Percentiles rank a stretch among this genome's conserved stretches.
phyloP scores from a whole-genome alignment of 2,113 vertebrate genomes.

The Ploceus nigricollis region DNA sequence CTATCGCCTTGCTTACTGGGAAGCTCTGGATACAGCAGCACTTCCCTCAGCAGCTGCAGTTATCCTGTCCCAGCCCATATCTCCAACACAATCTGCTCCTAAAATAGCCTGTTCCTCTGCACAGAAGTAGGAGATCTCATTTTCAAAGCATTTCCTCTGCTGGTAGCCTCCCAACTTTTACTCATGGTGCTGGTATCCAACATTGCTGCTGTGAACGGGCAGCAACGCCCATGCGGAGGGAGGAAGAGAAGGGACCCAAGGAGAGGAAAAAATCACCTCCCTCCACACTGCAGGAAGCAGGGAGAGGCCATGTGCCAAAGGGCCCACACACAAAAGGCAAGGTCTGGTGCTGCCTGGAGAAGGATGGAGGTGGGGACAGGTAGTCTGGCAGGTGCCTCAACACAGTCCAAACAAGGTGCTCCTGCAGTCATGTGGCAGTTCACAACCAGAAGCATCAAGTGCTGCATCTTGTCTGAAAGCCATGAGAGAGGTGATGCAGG shows the following conservation, averaged over 20 bases:
- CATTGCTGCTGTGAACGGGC: fast-evolving
- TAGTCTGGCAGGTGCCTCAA: neutral
- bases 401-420: neutral
- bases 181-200: conserved; percentile 5
- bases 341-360: neutral
- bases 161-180: conserved; percentile 37
- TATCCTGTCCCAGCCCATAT: neutral
- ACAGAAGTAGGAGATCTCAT: conserved; percentile 49
- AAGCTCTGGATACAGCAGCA: neutral
- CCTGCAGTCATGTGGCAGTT: neutral
- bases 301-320: fast-evolving
- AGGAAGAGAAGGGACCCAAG: neutral
- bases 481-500: neutral
- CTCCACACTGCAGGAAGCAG: fast-evolving
- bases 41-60: conserved; percentile 29
- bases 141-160: conserved; percentile 61
- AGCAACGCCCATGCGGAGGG: neutral
- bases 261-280: neutral
- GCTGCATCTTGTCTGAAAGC: neutral
- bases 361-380: neutral
- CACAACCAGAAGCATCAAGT: neutral
- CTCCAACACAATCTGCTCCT: conserved; percentile 22
- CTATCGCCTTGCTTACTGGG: neutral
- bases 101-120: conserved; percentile 44
- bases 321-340: neutral